Evolutionary conservation across 2,113 vertebrate species (phyloP).

Genomic region (Athene noctua): DNA sequence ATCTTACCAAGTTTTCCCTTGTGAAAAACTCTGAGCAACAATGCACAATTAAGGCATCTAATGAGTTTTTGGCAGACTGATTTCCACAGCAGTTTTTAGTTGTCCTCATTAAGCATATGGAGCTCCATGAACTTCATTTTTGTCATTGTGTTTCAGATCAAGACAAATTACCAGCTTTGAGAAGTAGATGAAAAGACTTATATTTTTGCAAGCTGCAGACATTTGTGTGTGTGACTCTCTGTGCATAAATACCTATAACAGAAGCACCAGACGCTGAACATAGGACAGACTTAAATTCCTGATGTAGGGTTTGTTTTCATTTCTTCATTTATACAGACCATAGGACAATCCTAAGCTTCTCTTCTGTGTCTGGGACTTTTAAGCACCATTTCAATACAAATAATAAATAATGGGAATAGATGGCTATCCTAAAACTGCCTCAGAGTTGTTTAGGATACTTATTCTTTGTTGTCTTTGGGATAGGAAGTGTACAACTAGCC

Average conservation of each 20-base stretch:
- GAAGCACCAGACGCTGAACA: not conserved
- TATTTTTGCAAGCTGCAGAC: not conserved
- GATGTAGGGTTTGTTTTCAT: not conserved
- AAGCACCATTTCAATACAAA: not conserved
- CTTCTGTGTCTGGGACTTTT: not conserved
- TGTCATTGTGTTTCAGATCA: not conserved
- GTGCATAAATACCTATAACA: not conserved
- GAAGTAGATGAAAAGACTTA: not conserved
- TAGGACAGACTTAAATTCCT: not conserved
- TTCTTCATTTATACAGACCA: not conserved
- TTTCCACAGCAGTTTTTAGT: not conserved
- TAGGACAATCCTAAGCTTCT: not conserved
- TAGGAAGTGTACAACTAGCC: not conserved
- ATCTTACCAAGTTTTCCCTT: not conserved
- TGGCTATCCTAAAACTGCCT: not conserved
- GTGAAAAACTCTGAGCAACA: not conserved
- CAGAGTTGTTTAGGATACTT: not conserved
- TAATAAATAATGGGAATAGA: not conserved
- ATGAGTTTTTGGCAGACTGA: not conserved
- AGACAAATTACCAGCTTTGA: not conserved
- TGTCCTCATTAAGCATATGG: not conserved
- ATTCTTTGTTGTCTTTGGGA: not conserved
- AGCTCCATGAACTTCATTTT: not conserved
- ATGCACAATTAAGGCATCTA: not conserved
- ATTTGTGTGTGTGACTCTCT: accelerated